Percentiles rank a stretch among this genome's conserved stretches.
Evolutionary conservation across 1,140 invertebrate genomes (phyloP).

Genomic region (Drosophila tsacasi): DNA sequence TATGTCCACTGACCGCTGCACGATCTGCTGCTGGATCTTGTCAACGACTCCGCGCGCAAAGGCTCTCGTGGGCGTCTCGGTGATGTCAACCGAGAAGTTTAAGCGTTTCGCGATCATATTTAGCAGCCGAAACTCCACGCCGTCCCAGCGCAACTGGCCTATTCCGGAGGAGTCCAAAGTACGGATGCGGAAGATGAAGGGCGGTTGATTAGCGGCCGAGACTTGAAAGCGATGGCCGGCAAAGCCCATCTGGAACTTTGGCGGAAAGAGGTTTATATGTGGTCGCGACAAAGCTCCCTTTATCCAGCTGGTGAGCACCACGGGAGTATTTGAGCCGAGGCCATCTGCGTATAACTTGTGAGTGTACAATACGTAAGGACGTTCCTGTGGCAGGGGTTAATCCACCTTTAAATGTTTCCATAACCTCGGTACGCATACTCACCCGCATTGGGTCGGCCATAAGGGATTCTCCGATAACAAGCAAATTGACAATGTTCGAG

Average conservation of each 20-base stretch:
- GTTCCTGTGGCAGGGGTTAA: conserved; percentile 85
- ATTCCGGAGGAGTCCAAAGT: conserved; percentile 63
- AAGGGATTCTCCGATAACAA: conserved; percentile 88
- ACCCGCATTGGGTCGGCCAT: conserved; percentile 85
- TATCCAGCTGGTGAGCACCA: conserved; percentile 89
- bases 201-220: conserved; percentile 89
- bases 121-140: conserved; percentile 89
- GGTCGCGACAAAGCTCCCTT: conserved; percentile 87
- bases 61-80: conserved; percentile 86
- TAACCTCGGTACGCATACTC: conserved; percentile 12
- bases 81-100: conserved; percentile 90
- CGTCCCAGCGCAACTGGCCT: conserved; percentile 86
- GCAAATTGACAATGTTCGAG: conserved; percentile 88
- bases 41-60: conserved; percentile 85
- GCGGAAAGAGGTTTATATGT: conserved; percentile 88
- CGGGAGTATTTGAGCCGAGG: conserved; percentile 87
- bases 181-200: conserved; percentile 89
- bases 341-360: conserved; percentile 90
- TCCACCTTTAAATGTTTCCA: neutral
- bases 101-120: conserved; percentile 87
- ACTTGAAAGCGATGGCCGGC: conserved; percentile 90
- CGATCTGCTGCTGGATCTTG: conserved; percentile 84
- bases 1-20: conserved; percentile 86
- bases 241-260: conserved; percentile 89
- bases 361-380: conserved; percentile 89